Base-by-base conservation (phyloP, 64 coral and sea anemone genomes). In the Pocillopora verrucosa region DNA sequence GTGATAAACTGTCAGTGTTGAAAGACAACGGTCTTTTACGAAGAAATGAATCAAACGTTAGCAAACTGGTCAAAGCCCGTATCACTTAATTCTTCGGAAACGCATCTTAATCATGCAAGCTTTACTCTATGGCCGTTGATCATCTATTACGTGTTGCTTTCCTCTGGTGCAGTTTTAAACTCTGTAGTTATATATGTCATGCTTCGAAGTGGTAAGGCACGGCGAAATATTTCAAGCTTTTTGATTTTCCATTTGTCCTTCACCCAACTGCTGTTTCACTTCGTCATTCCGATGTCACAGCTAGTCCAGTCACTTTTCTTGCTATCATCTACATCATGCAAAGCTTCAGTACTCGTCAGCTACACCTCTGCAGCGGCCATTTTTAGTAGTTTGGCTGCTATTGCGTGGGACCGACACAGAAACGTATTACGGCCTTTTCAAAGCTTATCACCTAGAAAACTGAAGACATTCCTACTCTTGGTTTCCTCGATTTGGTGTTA, bases 391-490 rank as follows among this genome's bases (percentile, higher is more conserved):
- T 64, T 84, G 36, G 61, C 34, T 2, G 80, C 62, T 4, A 84
- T 84, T n/a, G 61, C 80, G 19, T 65, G 80, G 80, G 80, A 84
- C 62, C 60, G 80, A 17, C 11, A 68, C 16, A 84, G 80, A 56
- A 84, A 84, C 80, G 36, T 84, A 45, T 13, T 84, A 4, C 80
- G 65, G 24, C 80, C 80, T 22, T 84, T 84, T 69, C 38, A 84
- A 36, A 84, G 80, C 19, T 36, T 84, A 34, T 36, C 34, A n/a
- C 80, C 61, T 5, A 36, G 62, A 5, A 36, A 35, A 5, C 19
- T 68, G 61, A 65, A 67, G 36, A 51, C 35, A 0, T 84, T 12
- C 10, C 22, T 84, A 20, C 2, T 57, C 1, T 68, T 68, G 22
- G 34, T 70, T 16, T 11, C 36, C 65, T 14, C 61, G 2, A 84